Conservation (phyloP, 1,140 invertebrate species). For the Adelges cooleyi region DNA sequence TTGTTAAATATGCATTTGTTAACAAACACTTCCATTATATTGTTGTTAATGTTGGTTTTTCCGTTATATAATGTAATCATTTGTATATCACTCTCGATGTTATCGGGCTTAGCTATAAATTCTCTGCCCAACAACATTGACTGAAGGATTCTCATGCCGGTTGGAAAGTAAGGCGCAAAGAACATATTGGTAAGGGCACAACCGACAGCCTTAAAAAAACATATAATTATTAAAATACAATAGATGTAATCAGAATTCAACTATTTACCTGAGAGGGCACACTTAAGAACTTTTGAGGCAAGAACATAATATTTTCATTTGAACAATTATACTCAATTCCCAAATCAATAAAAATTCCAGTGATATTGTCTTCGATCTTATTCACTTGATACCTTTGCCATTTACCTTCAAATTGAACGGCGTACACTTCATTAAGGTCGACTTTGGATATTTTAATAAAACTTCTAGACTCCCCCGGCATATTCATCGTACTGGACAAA, state of each 20-base stretch:
- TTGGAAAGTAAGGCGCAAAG: slow-evolving; percentile 9
- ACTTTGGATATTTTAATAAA: slow-evolving; percentile 14
- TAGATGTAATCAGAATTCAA: too few relatives aligned
- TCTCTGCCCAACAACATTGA: background rate
- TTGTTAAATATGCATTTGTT: background rate
- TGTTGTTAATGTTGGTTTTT: background rate
- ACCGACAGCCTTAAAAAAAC: background rate
- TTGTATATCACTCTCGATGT: slow-evolving; percentile 8
- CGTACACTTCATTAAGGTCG: background rate
- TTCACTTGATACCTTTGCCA: slow-evolving; percentile 21
- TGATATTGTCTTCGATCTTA: background rate
- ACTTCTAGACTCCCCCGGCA: background rate
- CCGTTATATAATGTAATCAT: slow-evolving; percentile 4
- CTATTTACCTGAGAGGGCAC: background rate
- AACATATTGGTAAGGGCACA: background rate
- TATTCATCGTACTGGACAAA: background rate
- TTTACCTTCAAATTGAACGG: background rate
- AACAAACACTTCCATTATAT: background rate
- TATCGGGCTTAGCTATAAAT: slow-evolving; percentile 4
- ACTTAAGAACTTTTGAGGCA: background rate
- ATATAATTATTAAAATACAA: too few relatives aligned
- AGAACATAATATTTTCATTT: background rate
- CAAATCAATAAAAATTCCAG: slow-evolving; percentile 17
- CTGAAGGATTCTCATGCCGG: background rate
- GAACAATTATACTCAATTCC: background rate